Evolutionary conservation across 2,113 vertebrate species (phyloP), one percentile per base, ranked within the genome.

Genomic region (Cepphus grylle): DNA sequence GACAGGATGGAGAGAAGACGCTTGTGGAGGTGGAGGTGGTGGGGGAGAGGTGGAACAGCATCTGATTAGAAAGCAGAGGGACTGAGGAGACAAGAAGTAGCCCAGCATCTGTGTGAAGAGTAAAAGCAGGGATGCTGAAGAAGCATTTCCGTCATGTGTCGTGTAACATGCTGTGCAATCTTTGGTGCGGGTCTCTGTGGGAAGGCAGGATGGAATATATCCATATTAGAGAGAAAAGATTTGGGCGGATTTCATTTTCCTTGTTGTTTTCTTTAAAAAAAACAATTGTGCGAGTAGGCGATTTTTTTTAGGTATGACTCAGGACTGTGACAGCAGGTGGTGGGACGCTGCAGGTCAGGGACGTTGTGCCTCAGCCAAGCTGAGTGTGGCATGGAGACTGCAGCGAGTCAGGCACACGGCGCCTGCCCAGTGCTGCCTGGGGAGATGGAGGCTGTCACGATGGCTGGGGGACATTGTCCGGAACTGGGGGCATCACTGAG

Each of bases 121-220:
- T 30, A 49, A 91, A 69, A 78, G 73, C 8, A 15, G 45, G 50
- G 84, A 29, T 93, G 92, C 88, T 90, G 89, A 82, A 88, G 94
- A 84, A 93, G 74, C 81, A 52, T 85, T 97, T 90, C 89, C 92
- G 95, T 50, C 63, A 80, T 36, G 73, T 70, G 87, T 94, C 94
- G 89, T 93, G 87, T 93, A 97, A 97, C 5, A 45, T 82, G 84
- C 93, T 92, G 79, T 82, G 81, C 76, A 53, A 30, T 85, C 89
- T 53, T 80, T 73, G 81, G 58, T 94, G 94, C 94, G 93, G 91
- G 86, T 92, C 94, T 93, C 78, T 70, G 93, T 96, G 86, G 94
- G 91, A 91, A 94, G 86, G 86, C 56, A 17, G 83, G 77, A 72
- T 32, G 49, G 78, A 77, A 82, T 47, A 30, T 9, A 87, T 94